Evolutionary conservation across 2,797 vertebrate genomes (phyloP).

Genomic region (Arnoldichthys spilopterus): DNA sequence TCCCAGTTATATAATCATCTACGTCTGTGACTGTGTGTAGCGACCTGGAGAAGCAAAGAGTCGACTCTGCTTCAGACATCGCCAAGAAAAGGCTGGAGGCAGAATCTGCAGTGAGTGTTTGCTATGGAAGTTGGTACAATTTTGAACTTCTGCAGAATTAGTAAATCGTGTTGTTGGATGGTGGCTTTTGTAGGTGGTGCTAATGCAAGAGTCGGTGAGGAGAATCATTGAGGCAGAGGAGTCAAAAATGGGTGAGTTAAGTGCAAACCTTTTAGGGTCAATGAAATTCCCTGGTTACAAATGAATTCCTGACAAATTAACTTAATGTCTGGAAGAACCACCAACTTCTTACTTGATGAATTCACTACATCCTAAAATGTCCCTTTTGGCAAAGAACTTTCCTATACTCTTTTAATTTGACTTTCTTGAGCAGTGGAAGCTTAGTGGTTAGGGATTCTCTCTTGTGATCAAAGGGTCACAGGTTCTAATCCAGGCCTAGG

Average conservation of each 20-base stretch:
- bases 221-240: constrained; percentile 95
- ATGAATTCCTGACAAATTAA: neutral
- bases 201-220: constrained; percentile 98
- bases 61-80: constrained; percentile 87
- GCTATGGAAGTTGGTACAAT: neutral
- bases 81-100: constrained; percentile 95
- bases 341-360: too few species aligned
- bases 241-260: constrained; percentile 91
- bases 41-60: constrained; percentile 93
- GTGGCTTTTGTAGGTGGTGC: constrained; percentile 82
- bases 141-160: neutral
- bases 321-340: too few species aligned
- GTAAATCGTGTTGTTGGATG: constrained; percentile 27
- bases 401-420: too few species aligned
- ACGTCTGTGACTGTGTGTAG: constrained; percentile 33
- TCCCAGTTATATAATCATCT: constrained; percentile 6
- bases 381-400: neutral
- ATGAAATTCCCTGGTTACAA: neutral
- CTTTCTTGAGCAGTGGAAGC: too few species aligned
- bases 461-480: too few species aligned
- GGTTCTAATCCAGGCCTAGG: too few species aligned
- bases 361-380: neutral
- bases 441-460: too few species aligned
- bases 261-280: neutral
- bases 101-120: constrained; percentile 89